Evolutionary conservation across 2,113 vertebrate genomes (phyloP).

Genomic region (Bufo bufo): DNA sequence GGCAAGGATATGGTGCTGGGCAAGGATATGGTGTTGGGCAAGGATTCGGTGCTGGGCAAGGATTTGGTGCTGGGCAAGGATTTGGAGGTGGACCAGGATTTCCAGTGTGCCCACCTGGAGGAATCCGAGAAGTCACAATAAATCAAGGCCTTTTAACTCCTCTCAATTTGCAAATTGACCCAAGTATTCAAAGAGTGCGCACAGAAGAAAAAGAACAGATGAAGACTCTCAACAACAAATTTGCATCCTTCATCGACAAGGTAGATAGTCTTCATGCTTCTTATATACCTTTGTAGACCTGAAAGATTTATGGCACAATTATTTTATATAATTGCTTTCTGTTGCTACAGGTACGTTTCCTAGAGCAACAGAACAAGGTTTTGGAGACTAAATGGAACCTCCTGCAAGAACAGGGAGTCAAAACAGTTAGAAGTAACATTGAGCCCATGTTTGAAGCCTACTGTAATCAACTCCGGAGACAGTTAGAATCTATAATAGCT

Average conservation of each 20-base stretch:
- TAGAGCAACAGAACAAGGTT: constrained; percentile 71
- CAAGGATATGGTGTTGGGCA: too few species aligned
- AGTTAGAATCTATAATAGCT: constrained; percentile 78
- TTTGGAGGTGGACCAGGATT: constrained; percentile 46
- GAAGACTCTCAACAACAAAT: constrained; percentile 71
- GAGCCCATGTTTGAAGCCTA: constrained; percentile 80
- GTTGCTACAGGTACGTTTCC: constrained; percentile 63
- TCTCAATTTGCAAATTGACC: constrained; percentile 69
- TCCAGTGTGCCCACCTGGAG: constrained; percentile 48
- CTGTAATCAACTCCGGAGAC: constrained; percentile 72
- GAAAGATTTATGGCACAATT: too few species aligned
- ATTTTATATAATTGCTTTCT: constrained; percentile 14
- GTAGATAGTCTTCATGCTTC: constrained; percentile 57
- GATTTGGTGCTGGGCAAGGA: constrained; percentile 56
- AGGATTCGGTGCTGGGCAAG: constrained; percentile 32
- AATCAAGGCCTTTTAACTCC: constrained; percentile 69
- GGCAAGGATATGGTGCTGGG: too few species aligned
- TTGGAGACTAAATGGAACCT: constrained; percentile 73
- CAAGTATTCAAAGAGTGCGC: constrained; percentile 64
- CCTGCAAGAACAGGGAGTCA: constrained; percentile 67
- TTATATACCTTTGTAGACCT: not conserved
- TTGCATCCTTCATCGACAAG: constrained; percentile 72
- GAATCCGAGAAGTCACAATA: constrained; percentile 68
- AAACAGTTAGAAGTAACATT: constrained; percentile 67
- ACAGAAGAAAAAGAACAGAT: constrained; percentile 72